phyloP scores from a whole-genome alignment of 2,797 vertebrate genomes.

The Labroides dimidiatus region DNA sequence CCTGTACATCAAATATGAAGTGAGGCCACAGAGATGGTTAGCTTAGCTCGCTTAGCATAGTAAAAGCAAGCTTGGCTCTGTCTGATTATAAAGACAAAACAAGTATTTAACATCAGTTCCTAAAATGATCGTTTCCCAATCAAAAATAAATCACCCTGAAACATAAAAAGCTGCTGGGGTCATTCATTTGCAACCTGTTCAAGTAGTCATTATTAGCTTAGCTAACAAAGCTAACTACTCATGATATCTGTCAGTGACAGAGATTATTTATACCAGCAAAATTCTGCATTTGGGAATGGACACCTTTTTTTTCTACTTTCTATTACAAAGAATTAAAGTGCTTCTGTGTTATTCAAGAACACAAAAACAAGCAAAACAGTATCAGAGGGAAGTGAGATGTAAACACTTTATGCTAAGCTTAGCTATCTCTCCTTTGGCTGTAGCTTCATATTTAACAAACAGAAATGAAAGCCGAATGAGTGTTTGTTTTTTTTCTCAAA shows the following conservation, averaged over 20 bases:
- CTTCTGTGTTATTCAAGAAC: neutral
- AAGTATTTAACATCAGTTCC: no score
- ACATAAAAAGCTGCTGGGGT: neutral
- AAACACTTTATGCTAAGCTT: conserved; percentile 1
- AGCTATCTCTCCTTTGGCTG: neutral
- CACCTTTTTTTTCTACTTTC: no score
- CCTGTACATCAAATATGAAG: neutral
- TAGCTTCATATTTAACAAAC: neutral
- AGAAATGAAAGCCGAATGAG: neutral
- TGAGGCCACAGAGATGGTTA: neutral
- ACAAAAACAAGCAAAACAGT: neutral
- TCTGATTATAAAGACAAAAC: no score
- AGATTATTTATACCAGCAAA: no score
- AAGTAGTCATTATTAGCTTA: neutral
- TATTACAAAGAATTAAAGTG: no score
- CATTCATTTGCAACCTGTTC: neutral
- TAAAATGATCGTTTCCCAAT: no score
- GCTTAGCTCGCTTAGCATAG: neutral
- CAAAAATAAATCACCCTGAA: no score
- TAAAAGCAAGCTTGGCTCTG: no score
- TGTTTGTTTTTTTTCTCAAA: neutral
- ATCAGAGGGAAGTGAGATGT: neutral
- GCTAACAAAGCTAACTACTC: no score
- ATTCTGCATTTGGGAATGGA: no score
- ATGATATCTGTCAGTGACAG: no score